Base-by-base conservation (phyloP, 2,888 invertebrate species). In the Conops quadrifasciatus region DNA sequence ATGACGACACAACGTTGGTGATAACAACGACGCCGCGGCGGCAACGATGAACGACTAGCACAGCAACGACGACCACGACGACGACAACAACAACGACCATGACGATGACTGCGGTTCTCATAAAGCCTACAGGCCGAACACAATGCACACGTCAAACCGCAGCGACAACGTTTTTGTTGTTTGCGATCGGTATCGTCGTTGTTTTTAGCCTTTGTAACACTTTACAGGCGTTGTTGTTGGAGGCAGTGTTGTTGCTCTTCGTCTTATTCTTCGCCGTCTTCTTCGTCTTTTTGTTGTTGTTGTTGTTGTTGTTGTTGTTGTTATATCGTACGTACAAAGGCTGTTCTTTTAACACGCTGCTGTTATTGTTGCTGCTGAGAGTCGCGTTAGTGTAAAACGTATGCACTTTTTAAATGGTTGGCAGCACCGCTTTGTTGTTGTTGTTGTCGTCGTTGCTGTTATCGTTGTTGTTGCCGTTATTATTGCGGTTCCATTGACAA, bases 401-500 rank as follows among this genome's bases (percentile, higher is more conserved):
- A 65, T 21, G 47, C 65, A n/a, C n/a, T 5, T 13, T 58, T 4
- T 45, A 21, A 59, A 15, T 59, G 47, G 60, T 26, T 59, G 19
- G 60, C 68, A 26, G 28, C 59, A 47, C n/a, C n/a, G n/a, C n/a
- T n/a, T 66, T 67, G 67, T 11, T 30, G 58, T 24, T 59, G 72
- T 58, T 72, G 67, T 51, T 64, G 56, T 70, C 71, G 72, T 64
- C 67, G 73, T 73, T 71, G 71, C 72, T 63, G 69, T 67, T 0
- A 11, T 11, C 16, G 70, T 72, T 71, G 71, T 70, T 70, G 72
- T 75, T 49, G 74, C 72, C 71, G 69, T 68, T 70, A 53, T 69
- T 73, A 71, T 73, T 63, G 70, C 47, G 51, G 70, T 72, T 63
- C 16, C 62, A 62, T 71, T 71, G 71, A 71, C 71, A 71, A 63